phyloP scores from a whole-genome alignment of 1,140 invertebrate species.

The Dendrolimus kikuchii region DNA sequence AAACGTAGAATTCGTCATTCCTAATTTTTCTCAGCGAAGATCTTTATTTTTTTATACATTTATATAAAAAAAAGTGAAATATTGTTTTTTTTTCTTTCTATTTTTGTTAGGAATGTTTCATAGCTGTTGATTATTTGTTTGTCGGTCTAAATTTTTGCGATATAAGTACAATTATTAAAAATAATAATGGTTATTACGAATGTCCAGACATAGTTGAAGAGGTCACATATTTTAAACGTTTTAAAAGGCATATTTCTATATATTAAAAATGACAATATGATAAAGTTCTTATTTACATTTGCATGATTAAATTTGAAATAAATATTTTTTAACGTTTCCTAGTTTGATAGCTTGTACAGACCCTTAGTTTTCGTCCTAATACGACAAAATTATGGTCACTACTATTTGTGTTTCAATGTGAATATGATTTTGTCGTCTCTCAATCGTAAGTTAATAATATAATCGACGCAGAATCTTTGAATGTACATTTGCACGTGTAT shows the following conservation, averaged over 20 bases:
- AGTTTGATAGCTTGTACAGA: too few species aligned
- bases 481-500: too few species aligned
- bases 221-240: constrained; percentile 62
- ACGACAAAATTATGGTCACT: too few species aligned
- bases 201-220: constrained; percentile 59
- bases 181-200: constrained; percentile 33
- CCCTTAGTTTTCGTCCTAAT: too few species aligned
- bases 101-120: constrained; percentile 30
- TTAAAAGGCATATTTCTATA: constrained; percentile 65
- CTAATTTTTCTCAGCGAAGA: constrained; percentile 56
- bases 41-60: constrained; percentile 71
- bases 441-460: too few species aligned
- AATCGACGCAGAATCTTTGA: too few species aligned
- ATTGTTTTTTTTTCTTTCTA: constrained; percentile 28
- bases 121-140: constrained; percentile 35
- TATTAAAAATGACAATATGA: constrained; percentile 65
- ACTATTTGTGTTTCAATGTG: too few species aligned
- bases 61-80: constrained; percentile 29
- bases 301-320: background rate
- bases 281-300: constrained; percentile 65
- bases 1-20: constrained; percentile 43
- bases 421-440: too few species aligned
- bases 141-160: constrained; percentile 61
- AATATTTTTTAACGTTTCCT: too few species aligned
- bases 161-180: constrained; percentile 62